These are phyloP conservation scores for Drosophila erecta DNA, from an alignment of 1,140 invertebrate genomes.

Conservation along the genomic window DNA sequence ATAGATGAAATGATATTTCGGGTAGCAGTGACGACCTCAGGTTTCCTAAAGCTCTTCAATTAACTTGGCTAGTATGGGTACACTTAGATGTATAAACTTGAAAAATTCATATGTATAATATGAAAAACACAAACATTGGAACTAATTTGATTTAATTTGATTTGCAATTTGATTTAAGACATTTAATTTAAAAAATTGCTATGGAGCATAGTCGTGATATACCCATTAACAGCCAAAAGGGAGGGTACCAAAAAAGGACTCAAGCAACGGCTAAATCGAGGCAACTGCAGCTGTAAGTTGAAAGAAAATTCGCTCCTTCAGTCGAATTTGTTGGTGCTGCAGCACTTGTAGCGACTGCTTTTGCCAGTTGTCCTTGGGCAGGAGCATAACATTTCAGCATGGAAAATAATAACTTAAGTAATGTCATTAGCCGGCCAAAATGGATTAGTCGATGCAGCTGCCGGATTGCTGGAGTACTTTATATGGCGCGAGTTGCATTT, in stretches of 20 bases:
- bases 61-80: neutral
- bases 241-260: conserved; percentile 18
- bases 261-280: conserved; percentile 29
- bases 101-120: too few relatives aligned
- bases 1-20: neutral
- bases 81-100: too few relatives aligned
- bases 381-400: conserved; percentile 68
- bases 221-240: too few relatives aligned
- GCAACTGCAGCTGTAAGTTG: conserved; percentile 49
- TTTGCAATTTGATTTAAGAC: too few relatives aligned
- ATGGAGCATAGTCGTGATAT: too few relatives aligned
- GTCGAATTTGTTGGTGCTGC: conserved; percentile 41
- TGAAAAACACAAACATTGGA: too few relatives aligned
- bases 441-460: conserved; percentile 66
- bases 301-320: conserved; percentile 59
- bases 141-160: too few relatives aligned
- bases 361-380: conserved; percentile 55
- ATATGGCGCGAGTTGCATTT: neutral
- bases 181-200: too few relatives aligned
- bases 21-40: neutral
- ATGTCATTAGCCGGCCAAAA: conserved; percentile 74
- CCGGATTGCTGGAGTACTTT: conserved; percentile 22
- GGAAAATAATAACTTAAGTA: conserved; percentile 82
- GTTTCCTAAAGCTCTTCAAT: neutral
- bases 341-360: conserved; percentile 24